Percentiles rank a stretch among this genome's conserved stretches.
phyloP scores from a whole-genome alignment of 2,888 invertebrate genomes.

The Chloroclysta siterata region DNA sequence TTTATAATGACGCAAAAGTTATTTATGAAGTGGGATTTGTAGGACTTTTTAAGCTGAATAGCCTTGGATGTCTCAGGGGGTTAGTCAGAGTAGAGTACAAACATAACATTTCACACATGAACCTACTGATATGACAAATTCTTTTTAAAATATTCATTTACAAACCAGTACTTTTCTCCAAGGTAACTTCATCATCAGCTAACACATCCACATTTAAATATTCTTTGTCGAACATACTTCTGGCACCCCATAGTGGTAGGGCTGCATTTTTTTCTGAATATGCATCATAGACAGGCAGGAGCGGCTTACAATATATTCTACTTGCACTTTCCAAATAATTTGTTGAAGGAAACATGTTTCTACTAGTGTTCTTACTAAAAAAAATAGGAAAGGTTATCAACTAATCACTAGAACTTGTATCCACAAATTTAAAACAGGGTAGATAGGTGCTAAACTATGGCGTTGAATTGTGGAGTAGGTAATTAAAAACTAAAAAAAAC shows the following conservation, averaged over 20 bases:
- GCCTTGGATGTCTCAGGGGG: too few relatives aligned
- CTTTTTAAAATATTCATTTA: too few relatives aligned
- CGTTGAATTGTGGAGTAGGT: too few relatives aligned
- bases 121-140: too few relatives aligned
- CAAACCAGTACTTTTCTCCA: conserved; percentile 19
- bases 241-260: conserved; percentile 8
- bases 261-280: background rate
- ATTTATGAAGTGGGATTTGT: too few relatives aligned
- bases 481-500: too few relatives aligned
- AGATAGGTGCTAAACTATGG: too few relatives aligned
- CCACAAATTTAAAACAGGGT: too few relatives aligned
- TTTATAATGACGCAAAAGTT: too few relatives aligned
- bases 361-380: background rate
- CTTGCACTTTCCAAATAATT: background rate
- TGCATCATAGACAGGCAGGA: background rate
- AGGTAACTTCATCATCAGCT: conserved; percentile 3
- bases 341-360: conserved; percentile 7
- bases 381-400: too few relatives aligned
- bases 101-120: background rate
- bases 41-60: too few relatives aligned
- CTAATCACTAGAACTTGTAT: too few relatives aligned
- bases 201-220: conserved; percentile 19
- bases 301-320: conserved; percentile 4
- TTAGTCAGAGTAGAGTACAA: background rate
- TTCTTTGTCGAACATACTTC: conserved; percentile 8